Percentiles rank a stretch among this genome's conserved stretches.
These are phyloP conservation scores for Zootoca vivipara DNA, from an alignment of 2,113 vertebrate species.

Conservation along the genomic window DNA sequence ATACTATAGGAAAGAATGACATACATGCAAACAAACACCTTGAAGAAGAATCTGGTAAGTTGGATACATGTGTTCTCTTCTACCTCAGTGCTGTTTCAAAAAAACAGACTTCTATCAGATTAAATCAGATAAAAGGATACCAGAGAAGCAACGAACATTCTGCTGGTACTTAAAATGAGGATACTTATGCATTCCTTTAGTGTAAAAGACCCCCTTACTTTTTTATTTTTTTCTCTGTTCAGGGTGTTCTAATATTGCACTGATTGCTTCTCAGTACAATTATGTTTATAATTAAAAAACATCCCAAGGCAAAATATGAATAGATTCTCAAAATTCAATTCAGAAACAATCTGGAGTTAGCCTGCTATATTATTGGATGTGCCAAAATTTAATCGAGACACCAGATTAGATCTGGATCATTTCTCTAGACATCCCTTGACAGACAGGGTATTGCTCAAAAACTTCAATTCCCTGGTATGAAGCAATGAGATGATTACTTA, in stretches of 20 bases:
- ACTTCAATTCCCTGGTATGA: background rate
- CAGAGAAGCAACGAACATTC: constrained; percentile 2
- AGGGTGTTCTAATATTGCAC: constrained; percentile 11
- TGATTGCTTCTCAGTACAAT: background rate
- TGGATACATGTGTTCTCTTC: background rate
- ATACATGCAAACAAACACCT: background rate
- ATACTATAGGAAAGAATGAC: background rate
- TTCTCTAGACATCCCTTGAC: no score
- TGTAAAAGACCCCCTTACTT: background rate
- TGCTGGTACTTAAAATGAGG: background rate
- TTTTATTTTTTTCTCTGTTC: background rate
- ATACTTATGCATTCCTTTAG: background rate
- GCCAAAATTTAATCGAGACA: background rate
- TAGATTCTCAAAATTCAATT: background rate
- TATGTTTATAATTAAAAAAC: background rate
- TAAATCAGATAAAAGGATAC: background rate
- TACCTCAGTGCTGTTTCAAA: background rate
- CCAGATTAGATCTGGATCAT: background rate
- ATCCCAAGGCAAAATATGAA: background rate
- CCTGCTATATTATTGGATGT: background rate
- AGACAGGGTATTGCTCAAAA: background rate
- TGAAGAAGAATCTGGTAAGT: background rate
- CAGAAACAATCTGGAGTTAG: background rate
- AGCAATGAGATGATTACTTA: background rate
- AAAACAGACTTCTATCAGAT: background rate